These are phyloP conservation scores for Heliconius nattereri DNA, from an alignment of 1,140 invertebrate genomes.

Conservation along the genomic window DNA sequence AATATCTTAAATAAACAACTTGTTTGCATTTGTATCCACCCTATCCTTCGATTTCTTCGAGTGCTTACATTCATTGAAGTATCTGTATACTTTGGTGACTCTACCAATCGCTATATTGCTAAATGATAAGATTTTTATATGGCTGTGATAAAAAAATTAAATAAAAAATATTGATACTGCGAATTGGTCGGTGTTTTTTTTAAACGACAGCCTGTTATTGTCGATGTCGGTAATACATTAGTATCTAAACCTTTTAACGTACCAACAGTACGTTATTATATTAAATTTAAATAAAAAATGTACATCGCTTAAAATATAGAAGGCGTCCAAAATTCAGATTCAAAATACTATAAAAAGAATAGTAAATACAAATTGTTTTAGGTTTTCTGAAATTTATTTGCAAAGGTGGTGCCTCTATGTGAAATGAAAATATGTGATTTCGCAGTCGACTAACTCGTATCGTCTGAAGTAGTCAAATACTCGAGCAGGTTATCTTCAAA, in stretches of 20 bases:
- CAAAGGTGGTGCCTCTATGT: not conserved
- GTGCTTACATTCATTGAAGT: slow-evolving; percentile 26
- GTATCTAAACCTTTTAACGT: too few relatives aligned
- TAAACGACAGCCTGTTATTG: not conserved
- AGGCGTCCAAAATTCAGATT: too few relatives aligned
- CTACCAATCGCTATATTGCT: not conserved
- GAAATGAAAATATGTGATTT: slow-evolving; percentile 29
- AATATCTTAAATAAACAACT: slow-evolving; percentile 57
- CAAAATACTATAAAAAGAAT: not conserved
- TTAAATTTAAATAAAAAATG: too few relatives aligned
- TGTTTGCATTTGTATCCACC: slow-evolving; percentile 44
- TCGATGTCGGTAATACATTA: not conserved
- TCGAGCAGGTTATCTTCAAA: slow-evolving; percentile 45
- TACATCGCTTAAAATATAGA: too few relatives aligned
- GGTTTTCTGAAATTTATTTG: not conserved
- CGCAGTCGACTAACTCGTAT: slow-evolving; percentile 31
- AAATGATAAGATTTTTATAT: not conserved
- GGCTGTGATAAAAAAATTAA: not conserved
- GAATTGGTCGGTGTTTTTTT: not conserved
- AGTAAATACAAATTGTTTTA: not conserved
- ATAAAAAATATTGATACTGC: not conserved
- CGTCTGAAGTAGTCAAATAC: slow-evolving; percentile 48
- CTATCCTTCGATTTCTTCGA: slow-evolving; percentile 24
- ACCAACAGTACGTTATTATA: too few relatives aligned
- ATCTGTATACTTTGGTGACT: not conserved